These are phyloP conservation scores for Medauroidea extradentata DNA, from an alignment of 1,140 invertebrate species.

Conservation along the genomic window DNA sequence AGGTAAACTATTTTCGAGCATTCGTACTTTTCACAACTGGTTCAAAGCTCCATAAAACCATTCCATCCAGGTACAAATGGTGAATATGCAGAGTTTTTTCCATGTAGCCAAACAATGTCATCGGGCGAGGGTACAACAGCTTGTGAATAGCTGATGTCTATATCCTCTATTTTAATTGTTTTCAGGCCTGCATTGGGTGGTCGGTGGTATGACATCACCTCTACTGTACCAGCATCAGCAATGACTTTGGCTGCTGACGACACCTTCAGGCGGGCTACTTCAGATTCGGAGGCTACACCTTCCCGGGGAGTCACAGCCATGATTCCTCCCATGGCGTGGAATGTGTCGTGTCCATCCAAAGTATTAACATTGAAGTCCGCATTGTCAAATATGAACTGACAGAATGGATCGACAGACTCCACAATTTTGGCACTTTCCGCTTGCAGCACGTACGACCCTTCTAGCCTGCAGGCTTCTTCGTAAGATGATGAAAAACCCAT, in stretches of 20 bases:
- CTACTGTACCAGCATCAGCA: neutral
- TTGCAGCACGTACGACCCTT: conserved; percentile 21
- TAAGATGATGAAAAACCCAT: conserved; percentile 27
- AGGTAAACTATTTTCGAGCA: neutral
- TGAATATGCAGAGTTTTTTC: conserved; percentile 18
- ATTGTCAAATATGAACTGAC: conserved; percentile 17
- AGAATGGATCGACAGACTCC: conserved; percentile 26
- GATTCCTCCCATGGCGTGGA: conserved; percentile 32
- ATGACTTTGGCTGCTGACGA: neutral
- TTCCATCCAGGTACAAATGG: conserved; percentile 23
- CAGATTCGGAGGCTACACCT: neutral
- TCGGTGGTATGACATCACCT: neutral
- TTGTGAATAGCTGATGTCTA: too few species aligned
- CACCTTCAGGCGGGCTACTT: neutral
- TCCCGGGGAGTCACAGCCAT: conserved; percentile 14
- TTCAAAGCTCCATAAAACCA: conserved; percentile 25
- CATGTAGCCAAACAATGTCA: neutral
- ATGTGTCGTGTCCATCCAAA: conserved; percentile 28
- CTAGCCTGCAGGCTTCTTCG: conserved; percentile 16
- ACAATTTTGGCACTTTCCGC: conserved; percentile 13
- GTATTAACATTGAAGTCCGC: conserved; percentile 25
- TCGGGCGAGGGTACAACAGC: too few species aligned
- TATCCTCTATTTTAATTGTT: too few species aligned
- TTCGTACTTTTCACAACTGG: neutral
- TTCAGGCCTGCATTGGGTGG: neutral